Evolutionary conservation across 2,888 invertebrate genomes (phyloP).

Genomic region (Tetanocera ferruginea): DNA sequence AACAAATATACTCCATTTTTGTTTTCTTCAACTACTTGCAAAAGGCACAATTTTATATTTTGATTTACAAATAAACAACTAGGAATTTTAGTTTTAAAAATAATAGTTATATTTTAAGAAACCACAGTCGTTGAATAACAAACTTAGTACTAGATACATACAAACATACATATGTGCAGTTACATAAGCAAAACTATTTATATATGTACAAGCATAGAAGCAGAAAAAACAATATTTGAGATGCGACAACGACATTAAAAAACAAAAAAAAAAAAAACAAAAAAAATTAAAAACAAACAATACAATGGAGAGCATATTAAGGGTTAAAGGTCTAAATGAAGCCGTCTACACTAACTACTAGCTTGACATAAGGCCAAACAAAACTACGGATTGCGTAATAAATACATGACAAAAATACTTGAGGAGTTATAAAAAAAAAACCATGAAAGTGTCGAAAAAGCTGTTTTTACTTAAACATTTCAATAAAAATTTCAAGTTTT

Average conservation of each 20-base stretch:
- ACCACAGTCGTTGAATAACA: conserved; percentile 61
- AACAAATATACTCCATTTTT: not conserved
- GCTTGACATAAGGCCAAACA: conserved; percentile 24
- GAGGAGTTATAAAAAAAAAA: not conserved
- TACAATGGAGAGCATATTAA: not conserved
- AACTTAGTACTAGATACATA: conserved; percentile 25
- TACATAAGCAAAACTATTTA: conserved; percentile 27
- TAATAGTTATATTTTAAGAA: conserved; percentile 60
- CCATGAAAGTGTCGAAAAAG: not conserved
- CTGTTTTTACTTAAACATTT: not conserved
- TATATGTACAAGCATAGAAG: not conserved
- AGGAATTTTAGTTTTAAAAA: conserved; percentile 43
- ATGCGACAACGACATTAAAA: not conserved
- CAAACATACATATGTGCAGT: conserved; percentile 38
- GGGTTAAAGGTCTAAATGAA: conserved; percentile 14
- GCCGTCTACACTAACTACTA: not conserved
- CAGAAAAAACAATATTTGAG: not conserved
- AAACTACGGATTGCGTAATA: not conserved
- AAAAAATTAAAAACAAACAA: not conserved
- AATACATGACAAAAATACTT: not conserved
- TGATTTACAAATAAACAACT: conserved; percentile 18
- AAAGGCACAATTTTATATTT: not conserved
- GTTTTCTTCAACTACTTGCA: not conserved
- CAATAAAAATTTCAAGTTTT: not conserved
- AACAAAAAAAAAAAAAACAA: conserved; percentile 20